Base-by-base conservation (phyloP, 2,113 vertebrate species). In the Notarius quadriscutis region DNA sequence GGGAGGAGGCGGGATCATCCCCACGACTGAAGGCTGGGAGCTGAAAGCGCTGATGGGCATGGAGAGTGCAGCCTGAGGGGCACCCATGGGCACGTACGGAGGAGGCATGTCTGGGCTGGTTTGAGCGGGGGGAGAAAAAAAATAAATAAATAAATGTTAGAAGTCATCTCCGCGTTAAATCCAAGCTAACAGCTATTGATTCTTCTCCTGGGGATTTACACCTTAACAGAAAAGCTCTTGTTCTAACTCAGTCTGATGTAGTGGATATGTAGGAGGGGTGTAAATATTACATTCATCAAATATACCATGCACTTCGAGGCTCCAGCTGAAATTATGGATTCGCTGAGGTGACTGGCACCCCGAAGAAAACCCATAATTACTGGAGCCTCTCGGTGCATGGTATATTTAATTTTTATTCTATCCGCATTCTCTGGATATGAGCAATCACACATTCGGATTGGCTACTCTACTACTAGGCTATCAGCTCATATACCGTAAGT, bases 21-120 rank as follows among this genome's bases (percentile, higher is more conserved):
- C 93, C 91, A 94, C 87, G 89, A 94, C 89, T 53, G 94, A 93
- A 53, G 94, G 87, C 81, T 95, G 93, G 0, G 94, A 92, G 84
- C 91, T 88, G 57, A 95, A 94, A 86, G 83, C 63, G 25, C 88
- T 87, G 89, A 90, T 86, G 9, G 94, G 89, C 88, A 90, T 89
- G 62, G 92, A 84, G 85, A 93, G 50, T 18, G 87, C 51, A 0
- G 82, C 48, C 67, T 88, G 89, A 77, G 92, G 89, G 67, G 91
- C n/a, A 84, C 55, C 89, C 87, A 90, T 92, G 92, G 87, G 95
- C 86, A 92, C 88, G 92, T 89, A 94, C 75, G 89, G 93, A 91
- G 90, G 94, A 60, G 93, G 93, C 83, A 91, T 11, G 57, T 87
- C 86, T 0, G 92, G 88, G 85, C 91, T 94, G 91, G 41, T 12